Evolutionary conservation across 1,140 invertebrate species (phyloP).

Genomic region (Sarcophaga bullata): DNA sequence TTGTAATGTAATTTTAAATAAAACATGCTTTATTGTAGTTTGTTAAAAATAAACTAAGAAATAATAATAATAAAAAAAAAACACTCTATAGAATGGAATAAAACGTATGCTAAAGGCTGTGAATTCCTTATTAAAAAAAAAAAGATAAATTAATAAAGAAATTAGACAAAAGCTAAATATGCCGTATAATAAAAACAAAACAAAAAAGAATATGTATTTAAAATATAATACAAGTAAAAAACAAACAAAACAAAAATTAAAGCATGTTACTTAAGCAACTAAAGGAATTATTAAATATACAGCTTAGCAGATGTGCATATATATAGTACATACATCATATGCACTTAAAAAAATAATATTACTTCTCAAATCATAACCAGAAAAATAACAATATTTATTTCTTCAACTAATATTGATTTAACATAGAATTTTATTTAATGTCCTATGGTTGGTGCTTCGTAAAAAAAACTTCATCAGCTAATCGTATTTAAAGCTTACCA

Average conservation of each 20-base stretch:
- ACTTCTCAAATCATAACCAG: not conserved
- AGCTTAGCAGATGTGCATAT: not conserved
- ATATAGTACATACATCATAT: no score
- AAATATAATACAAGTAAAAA: not conserved
- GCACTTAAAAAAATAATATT: not conserved
- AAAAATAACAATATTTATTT: no score
- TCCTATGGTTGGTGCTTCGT: no score
- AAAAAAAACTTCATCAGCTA: no score
- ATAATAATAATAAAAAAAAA: conserved; percentile 28
- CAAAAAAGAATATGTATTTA: not conserved
- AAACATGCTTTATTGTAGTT: conserved; percentile 6
- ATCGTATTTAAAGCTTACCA: no score
- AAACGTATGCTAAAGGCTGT: conserved; percentile 37
- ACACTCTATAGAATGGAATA: conserved; percentile 15
- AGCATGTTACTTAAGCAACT: conserved; percentile 32
- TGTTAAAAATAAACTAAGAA: not conserved
- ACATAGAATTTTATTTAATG: no score
- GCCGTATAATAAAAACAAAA: not conserved
- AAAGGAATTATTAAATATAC: conserved; percentile 30
- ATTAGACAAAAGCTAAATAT: conserved; percentile 14
- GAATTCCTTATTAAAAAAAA: conserved; percentile 25
- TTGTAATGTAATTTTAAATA: conserved; percentile 8
- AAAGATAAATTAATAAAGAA: conserved; percentile 18
- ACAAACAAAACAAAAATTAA: not conserved
- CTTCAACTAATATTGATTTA: no score